Percentiles rank a stretch among this genome's conserved stretches.
These are phyloP conservation scores for Paracyclopina nana DNA, from an alignment of 1,140 invertebrate genomes.

Conservation along the genomic window DNA sequence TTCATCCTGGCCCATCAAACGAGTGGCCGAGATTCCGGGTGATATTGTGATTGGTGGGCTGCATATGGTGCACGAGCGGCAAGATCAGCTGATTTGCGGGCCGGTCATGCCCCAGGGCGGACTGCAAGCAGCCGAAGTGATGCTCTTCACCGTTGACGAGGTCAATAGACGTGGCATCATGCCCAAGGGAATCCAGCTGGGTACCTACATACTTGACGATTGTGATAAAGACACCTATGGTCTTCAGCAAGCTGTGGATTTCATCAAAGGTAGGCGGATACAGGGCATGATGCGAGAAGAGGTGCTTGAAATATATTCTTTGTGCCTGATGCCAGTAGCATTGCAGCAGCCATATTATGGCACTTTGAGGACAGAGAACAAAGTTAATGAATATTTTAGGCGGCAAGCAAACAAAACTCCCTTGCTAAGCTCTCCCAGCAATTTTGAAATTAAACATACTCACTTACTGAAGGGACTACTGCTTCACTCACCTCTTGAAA, in stretches of 20 bases:
- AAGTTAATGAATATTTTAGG: too few relatives aligned
- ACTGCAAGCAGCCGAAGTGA: conserved; percentile 62
- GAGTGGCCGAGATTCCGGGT: conserved; percentile 61
- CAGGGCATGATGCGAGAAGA: too few relatives aligned
- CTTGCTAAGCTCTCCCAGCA: too few relatives aligned
- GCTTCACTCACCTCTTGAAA: too few relatives aligned
- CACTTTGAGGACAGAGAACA: too few relatives aligned
- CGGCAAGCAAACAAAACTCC: too few relatives aligned
- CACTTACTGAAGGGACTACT: too few relatives aligned
- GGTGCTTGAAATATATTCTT: too few relatives aligned
- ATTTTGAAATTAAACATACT: too few relatives aligned
- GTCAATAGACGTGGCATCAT: conserved; percentile 43
- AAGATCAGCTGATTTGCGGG: conserved; percentile 56
- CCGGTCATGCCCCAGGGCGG: conserved; percentile 87
- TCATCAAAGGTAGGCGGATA: conserved; percentile 62
- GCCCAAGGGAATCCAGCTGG: conserved; percentile 54
- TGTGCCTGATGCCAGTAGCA: too few relatives aligned
- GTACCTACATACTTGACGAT: conserved; percentile 75
- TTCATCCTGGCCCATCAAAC: conserved; percentile 72
- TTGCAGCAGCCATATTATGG: too few relatives aligned
- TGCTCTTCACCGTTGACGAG: conserved; percentile 72
- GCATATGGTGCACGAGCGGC: conserved; percentile 87
- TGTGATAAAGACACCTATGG: conserved; percentile 93
- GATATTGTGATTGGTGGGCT: conserved; percentile 63
- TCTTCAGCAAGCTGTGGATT: conserved; percentile 84